Base-by-base conservation (phyloP, 2,888 invertebrate species). In the Timema cristinae region DNA sequence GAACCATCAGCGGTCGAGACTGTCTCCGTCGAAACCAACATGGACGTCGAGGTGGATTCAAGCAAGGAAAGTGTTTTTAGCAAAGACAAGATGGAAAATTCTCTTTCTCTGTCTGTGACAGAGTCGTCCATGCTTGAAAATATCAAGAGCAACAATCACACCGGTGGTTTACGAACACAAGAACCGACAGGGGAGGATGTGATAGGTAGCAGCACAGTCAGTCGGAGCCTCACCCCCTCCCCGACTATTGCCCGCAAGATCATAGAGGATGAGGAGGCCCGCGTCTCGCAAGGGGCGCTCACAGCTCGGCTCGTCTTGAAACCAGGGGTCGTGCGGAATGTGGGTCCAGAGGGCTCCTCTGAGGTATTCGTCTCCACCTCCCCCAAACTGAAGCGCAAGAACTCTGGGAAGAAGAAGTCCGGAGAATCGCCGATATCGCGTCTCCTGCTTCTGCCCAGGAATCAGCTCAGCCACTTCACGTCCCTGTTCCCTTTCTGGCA, bases 401-500 rank as follows among this genome's bases (percentile, higher is more conserved):
- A 67, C 50, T 54, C 66, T 51, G 71, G 61, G 61, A 70, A 72
- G 47, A 66, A 56, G 13, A 68, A 68, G n/a, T 59, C 54, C 10
- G 68, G 49, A 61, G 69, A 73, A 47, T 72, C 73, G 11, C 61
- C 70, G 1, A 67, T 74, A 7, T 72, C 75, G 47, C 72, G 73
- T 5, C 68, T 75, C 49, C 69, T 75, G 15, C 63, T 67, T n/a
- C 51, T 70, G 16, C 67, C 72, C 15, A 73, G 68, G 47, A 71
- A 67, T 51, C 72, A 72, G 15, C 67, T 73, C 13, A 70, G 73
- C 7, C 59, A 66, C 32, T 70, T 75, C 10, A 68, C 75, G 48
- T 75, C 75, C n/a, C 50, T 72, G 7, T 71, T 75, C 52, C 75
- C 75, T 59, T 75, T 75, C 71, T 73, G 74, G 74, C 72, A 74